These are phyloP conservation scores for Coecobrya sp. DNA, from an alignment of 2,888 invertebrate genomes.

Conservation along the genomic window DNA sequence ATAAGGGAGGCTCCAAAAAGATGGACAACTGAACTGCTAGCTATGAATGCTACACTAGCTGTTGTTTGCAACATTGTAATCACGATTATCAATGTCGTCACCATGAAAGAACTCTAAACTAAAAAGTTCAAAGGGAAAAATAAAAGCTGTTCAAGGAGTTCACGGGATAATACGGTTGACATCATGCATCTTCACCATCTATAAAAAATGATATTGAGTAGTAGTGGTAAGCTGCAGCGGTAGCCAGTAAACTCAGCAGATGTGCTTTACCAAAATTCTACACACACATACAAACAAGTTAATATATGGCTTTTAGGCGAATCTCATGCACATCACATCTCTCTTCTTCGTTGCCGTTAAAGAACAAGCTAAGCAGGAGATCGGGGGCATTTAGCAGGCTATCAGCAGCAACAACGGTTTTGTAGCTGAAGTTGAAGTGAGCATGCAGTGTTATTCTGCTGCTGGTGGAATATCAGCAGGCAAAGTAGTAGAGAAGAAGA, in stretches of 20 bases:
- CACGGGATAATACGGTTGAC: slow-evolving; percentile 46
- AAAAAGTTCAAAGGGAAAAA: slow-evolving; percentile 45
- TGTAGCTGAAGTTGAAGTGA: slow-evolving; percentile 27
- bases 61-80: neutral
- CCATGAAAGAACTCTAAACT: neutral
- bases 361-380: slow-evolving; percentile 35
- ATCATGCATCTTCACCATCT: neutral
- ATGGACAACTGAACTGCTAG: neutral
- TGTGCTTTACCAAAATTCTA: slow-evolving; percentile 14
- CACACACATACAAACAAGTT: neutral
- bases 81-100: neutral
- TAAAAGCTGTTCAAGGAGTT: slow-evolving; percentile 17
- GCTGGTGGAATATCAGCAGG: slow-evolving; percentile 50
- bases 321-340: neutral
- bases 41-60: neutral
- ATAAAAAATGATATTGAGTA: neutral
- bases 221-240: neutral
- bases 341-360: neutral
- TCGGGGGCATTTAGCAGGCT: slow-evolving; percentile 64
- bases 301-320: slow-evolving; percentile 15
- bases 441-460: no score
- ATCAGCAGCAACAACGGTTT: slow-evolving; percentile 54
- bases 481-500: slow-evolving; percentile 3
- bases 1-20: neutral
- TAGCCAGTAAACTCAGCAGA: neutral